phyloP scores from a whole-genome alignment of 2,113 vertebrate species.

The Oreochromis aureus region DNA sequence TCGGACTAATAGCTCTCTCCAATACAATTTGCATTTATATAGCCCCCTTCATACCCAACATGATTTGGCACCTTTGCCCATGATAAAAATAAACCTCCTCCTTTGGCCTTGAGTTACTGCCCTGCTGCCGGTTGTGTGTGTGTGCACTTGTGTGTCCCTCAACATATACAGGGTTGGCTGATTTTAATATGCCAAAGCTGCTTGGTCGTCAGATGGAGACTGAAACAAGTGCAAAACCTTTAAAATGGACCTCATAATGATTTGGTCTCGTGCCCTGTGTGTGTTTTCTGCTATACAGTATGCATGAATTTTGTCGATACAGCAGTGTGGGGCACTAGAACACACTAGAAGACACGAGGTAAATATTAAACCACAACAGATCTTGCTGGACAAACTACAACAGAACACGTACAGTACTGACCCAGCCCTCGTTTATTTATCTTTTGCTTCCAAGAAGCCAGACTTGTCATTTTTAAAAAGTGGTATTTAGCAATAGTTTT shows the following conservation, averaged over 20 bases:
- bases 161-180: conserved; percentile 61
- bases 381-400: background rate
- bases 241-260: conserved; percentile 54
- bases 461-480: background rate
- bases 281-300: background rate
- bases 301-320: conserved; percentile 32
- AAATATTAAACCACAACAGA: conserved; percentile 23
- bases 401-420: background rate
- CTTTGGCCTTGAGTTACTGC: conserved; percentile 73
- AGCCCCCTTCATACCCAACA: conserved; percentile 76
- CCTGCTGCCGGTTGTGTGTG: conserved; percentile 36
- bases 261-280: background rate
- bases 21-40: conserved; percentile 84
- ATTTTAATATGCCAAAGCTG: conserved; percentile 68
- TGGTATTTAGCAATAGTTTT: background rate
- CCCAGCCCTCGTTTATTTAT: background rate
- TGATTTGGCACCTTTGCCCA: conserved; percentile 74
- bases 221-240: conserved; percentile 47
- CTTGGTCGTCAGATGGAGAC: conserved; percentile 44
- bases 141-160: conserved; percentile 35
- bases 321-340: background rate
- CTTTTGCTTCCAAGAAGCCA: background rate
- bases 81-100: conserved; percentile 76
- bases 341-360: conserved; percentile 19
- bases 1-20: conserved; percentile 75